Evolutionary conservation across 2,113 vertebrate species (phyloP), one percentile per base, ranked within the genome.

Genomic region (Dipodomys stephensi): DNA sequence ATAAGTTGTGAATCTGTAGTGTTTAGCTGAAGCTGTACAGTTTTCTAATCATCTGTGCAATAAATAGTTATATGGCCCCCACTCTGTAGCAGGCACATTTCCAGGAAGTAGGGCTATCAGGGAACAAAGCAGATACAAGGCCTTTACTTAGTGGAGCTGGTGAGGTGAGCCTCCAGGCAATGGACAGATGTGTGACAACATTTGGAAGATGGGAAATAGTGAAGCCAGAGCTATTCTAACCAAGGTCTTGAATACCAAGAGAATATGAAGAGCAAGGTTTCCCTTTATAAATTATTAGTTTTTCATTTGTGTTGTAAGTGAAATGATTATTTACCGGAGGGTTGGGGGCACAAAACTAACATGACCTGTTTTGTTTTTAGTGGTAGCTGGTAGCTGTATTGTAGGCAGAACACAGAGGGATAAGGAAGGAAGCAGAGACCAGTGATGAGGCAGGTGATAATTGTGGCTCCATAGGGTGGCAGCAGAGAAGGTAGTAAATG

Each of bases 121-220:
- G 0, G 30, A 76, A n/a, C 20, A 16, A 35, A 18, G 28, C 4
- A n/a, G 79, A 64, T 3, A 19, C 67, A 35, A 81, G 15, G 3
- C 3, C 53, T 27, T 20, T 5, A 44, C 7, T 44, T 80, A 1
- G 0, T 4, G 30, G 27, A 69, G 11, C 4, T 20, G 39, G 23
- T 23, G 8, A 62, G 27, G 11, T 19, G 3, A 32, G 4, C 30
- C 64, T 28, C 60, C 15, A 11, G 15, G 16, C 2, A 39, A 10
- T 19, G 19, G 9, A 30, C 1, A 13, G 6, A 2, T 19, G 7
- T 11, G 22, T 2, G 25, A 4, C 3, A 68, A 12, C 3, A 11
- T 15, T 2, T 4, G 9, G 32, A 2, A 3, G 2, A 27, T 6
- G 15, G 1, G 0, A 7, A 32, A 19, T 0, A 46, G 7, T 1